These are phyloP conservation scores for Hirundo rustica DNA, from an alignment of 2,797 vertebrate genomes.

Conservation along the genomic window DNA sequence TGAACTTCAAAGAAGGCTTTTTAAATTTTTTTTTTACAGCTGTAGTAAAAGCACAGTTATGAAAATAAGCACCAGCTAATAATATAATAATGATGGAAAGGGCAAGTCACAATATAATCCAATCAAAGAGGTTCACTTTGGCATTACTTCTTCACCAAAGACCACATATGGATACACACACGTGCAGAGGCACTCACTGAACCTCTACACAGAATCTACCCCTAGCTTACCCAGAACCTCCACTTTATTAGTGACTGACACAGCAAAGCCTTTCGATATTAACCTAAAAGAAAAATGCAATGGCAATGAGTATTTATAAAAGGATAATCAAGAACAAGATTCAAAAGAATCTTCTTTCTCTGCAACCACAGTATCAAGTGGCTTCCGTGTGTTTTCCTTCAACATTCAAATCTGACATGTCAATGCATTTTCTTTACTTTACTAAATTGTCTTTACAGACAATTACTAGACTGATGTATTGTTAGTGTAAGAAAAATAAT, in stretches of 20 bases:
- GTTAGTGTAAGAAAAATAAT: background rate
- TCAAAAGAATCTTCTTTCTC: background rate
- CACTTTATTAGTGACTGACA: background rate
- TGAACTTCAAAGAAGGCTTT: constrained; percentile 14
- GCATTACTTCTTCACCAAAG: background rate
- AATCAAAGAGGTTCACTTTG: background rate
- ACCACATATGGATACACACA: background rate
- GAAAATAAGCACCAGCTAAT: constrained; percentile 26
- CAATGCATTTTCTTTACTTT: background rate
- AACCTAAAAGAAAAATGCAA: background rate
- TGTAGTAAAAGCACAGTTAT: constrained; percentile 22
- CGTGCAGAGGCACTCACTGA: background rate
- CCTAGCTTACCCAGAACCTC: background rate
- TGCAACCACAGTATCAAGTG: background rate
- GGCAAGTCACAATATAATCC: background rate
- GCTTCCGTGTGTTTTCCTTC: background rate
- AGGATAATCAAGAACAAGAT: background rate
- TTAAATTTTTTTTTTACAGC: background rate
- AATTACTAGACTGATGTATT: background rate
- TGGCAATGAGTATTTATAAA: background rate
- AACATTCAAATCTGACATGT: background rate
- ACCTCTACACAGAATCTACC: background rate
- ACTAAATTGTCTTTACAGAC: background rate
- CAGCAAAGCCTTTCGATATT: background rate
- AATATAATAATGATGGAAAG: background rate